A percentile compares a stretch with the other conserved stretches of the same genome.
Evolutionary conservation across 2,113 vertebrate genomes (phyloP).

Genomic region (Cisticola juncidis): DNA sequence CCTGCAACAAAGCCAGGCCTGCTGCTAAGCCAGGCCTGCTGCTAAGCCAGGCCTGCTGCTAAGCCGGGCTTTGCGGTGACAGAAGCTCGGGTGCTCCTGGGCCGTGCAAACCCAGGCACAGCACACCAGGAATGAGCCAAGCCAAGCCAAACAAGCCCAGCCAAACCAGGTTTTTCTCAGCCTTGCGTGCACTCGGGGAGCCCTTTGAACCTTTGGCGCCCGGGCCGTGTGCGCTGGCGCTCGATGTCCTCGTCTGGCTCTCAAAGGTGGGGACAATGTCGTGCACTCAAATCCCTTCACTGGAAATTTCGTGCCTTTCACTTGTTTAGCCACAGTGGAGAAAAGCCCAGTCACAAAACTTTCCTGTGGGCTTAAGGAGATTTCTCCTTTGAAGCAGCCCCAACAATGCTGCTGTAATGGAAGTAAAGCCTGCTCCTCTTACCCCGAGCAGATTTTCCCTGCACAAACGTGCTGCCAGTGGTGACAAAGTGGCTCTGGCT

Average conservation of each 20-base stretch:
- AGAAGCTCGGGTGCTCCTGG: constrained; percentile 57
- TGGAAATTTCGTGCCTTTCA: constrained; percentile 62
- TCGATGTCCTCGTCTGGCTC: constrained; percentile 71
- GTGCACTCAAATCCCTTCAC: constrained; percentile 69
- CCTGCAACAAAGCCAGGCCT: too few relatives aligned
- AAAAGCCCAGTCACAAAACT: constrained; percentile 71
- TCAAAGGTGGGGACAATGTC: constrained; percentile 72
- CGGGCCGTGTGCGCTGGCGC: constrained; percentile 12
- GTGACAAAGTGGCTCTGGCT: constrained; percentile 32
- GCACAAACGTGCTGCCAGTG: constrained; percentile 18
- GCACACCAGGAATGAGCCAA: not conserved
- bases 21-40: too few relatives aligned
- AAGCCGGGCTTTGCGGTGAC: not conserved
- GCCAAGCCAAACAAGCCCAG: constrained; percentile 57
- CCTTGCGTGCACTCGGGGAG: constrained; percentile 63
- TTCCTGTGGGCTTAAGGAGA: constrained; percentile 61
- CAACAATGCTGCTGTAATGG: constrained; percentile 62
- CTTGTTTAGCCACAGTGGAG: constrained; percentile 74
- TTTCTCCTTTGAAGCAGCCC: constrained; percentile 71
- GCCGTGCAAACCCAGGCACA: constrained; percentile 16
- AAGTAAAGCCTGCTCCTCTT: constrained; percentile 68
- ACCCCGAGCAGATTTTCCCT: constrained; percentile 45
- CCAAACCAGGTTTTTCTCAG: constrained; percentile 67
- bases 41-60: not conserved
- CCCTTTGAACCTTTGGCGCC: constrained; percentile 68